These are phyloP conservation scores for Cololabis saira DNA, from an alignment of 2,113 vertebrate species.

Conservation along the genomic window DNA sequence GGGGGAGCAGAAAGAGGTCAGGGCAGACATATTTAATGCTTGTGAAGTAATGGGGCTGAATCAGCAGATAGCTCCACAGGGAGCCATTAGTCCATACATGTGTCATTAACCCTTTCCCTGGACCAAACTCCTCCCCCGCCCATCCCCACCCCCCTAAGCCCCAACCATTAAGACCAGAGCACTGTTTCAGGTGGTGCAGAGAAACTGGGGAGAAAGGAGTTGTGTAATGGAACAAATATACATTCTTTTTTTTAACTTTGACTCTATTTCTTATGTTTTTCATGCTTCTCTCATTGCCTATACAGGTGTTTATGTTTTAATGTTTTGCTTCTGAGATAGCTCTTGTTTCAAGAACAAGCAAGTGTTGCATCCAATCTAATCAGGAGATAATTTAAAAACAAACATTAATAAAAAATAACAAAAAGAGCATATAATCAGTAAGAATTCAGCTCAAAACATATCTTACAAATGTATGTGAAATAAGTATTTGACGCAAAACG, in stretches of 20 bases:
- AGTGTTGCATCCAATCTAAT: neutral
- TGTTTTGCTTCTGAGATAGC: slow-evolving; percentile 19
- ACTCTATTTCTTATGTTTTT: slow-evolving; percentile 14
- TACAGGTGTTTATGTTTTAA: neutral
- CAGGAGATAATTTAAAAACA: neutral
- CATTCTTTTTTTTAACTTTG: neutral
- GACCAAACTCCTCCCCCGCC: slow-evolving; percentile 55
- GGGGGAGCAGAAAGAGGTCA: slow-evolving; percentile 78
- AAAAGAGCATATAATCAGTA: no score
- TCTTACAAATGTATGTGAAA: slow-evolving; percentile 1
- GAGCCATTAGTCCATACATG: slow-evolving; percentile 85
- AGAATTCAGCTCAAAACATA: no score
- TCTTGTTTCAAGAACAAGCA: neutral
- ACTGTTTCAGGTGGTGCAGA: slow-evolving; percentile 46
- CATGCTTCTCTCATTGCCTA: neutral
- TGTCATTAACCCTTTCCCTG: slow-evolving; percentile 87
- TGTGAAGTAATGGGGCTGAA: slow-evolving; percentile 89
- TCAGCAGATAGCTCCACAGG: slow-evolving; percentile 88
- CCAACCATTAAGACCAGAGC: slow-evolving; percentile 24
- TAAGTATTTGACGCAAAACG: slow-evolving; percentile 17
- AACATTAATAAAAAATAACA: neutral
- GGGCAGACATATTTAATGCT: slow-evolving; percentile 87
- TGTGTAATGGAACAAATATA: slow-evolving; percentile 2
- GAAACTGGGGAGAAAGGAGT: slow-evolving; percentile 9
- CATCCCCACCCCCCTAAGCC: slow-evolving; percentile 19